Evolutionary conservation across 2,797 vertebrate species (phyloP), one percentile per base, ranked within the genome.

Genomic region (Enteromius paludinosus): DNA sequence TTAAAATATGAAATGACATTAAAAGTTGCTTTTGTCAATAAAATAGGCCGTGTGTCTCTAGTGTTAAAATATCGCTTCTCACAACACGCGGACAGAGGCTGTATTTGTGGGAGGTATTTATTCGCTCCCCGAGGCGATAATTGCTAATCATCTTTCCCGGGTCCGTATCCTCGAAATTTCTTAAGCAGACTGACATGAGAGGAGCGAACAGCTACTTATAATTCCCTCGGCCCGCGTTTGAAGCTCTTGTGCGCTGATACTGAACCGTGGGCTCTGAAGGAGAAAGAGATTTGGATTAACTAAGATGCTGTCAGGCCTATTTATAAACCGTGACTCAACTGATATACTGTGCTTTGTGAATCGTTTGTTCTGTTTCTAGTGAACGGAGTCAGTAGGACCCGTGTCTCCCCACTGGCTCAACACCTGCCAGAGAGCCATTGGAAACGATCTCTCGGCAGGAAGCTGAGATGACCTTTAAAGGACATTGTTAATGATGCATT

Each of bases 401-500:
- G 76, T 85, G 89, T 86, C 83, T 85, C 86, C 88, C 87, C 81
- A 79, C 86, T 72, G 87, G 88, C 88, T 92, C 85, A 87, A 90
- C 91, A 91, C 89, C 92, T 93, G 92, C 91, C 91, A 87, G 88
- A 83, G 71, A 89, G 87, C 84, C 89, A 91, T 89, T 90, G 90
- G 90, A 91, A 85, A 86, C 83, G 85, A 88, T 80, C 87, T 81
- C 90, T 14, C 92, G 82, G 88, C 88, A 88, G 91, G 92, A 91
- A 90, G 90, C 91, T 88, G 86, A 70, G 83, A 83, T 94, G 92
- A 94, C 94, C 93, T 95, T 94, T 94, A 81, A 66, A 78, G n/a
- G 79, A 17, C 81, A 91, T 85, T 91, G 90, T 93, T 93, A 94
- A 94, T 92, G 91, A 93, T 90, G 91, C 91, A 91, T 91, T 90